Evolutionary conservation across 2,113 vertebrate species (phyloP), one percentile per base, ranked within the genome.

Genomic region (Tragelaphus scriptus): DNA sequence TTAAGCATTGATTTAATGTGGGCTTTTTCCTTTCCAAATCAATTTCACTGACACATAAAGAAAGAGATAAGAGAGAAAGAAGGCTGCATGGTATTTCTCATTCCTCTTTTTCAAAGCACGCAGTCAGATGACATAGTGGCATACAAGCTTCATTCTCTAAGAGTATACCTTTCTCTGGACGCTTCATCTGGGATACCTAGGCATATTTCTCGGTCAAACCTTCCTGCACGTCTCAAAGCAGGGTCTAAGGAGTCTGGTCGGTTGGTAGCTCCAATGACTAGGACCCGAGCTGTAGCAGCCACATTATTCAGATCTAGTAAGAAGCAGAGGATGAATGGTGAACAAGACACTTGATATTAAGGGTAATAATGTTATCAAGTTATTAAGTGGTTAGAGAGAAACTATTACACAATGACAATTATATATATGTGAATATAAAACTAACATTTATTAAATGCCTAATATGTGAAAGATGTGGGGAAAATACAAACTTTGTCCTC

Each of bases 181-280:
- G 92, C 98, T 98, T 99, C 99, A 77, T 99, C 99, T 0, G 99
- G 99, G 95, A 99, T 99, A 4, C 99, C 99, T 4, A 99, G 98
- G 97, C 99, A 99, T 98, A 99, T 99, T 97, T 99, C 99, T 96
- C 99, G 96, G 98, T 99, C 99, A 8, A 99, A 99, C 93, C 99
- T 99, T 6, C 99, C 99, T 0, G 99, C 99, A 32, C 99, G 98
- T 65, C 99, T 99, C 89, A 99, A 98, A 1, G 99, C 99, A 0
- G 99, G 99, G 97, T 99, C 99, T 90, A 99, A 94, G 0, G 99
- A 99, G 96, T 99, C 99, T 1, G 99, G 99, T 32, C 99, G 99
- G 98, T 99, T 99, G 15, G 99, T 99, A 94, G 99, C 99, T 1
- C 99, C 99, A 0, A 99, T 99, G 84, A 99, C 99, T 92, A 99